Evolutionary conservation across 2,113 vertebrate genomes (phyloP).

Genomic region (Lipotes vexillifer): DNA sequence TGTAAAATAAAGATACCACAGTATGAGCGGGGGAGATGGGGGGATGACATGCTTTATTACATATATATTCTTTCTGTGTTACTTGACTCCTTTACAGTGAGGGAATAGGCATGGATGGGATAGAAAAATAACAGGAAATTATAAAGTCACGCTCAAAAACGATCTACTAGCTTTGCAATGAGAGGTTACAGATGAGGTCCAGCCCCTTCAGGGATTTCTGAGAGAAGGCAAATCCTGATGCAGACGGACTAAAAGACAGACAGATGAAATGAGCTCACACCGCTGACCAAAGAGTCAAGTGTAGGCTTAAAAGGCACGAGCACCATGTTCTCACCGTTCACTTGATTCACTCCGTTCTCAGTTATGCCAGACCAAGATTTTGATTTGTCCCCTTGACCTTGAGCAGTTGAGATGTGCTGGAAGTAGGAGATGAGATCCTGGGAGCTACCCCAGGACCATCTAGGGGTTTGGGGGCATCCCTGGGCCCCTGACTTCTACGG

Average conservation of each 20-base stretch:
- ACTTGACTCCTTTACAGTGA: not conserved
- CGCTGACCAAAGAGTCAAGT: not conserved
- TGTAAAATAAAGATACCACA: not conserved
- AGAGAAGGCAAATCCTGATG: not conserved
- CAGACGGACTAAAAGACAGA: conserved; percentile 20
- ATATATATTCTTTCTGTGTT: not conserved
- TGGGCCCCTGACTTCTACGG: not conserved
- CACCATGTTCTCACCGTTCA: accelerated
- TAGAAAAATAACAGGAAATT: not conserved
- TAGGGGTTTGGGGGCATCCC: not conserved
- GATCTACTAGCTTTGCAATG: not conserved
- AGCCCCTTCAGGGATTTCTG: not conserved
- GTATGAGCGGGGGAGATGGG: not conserved
- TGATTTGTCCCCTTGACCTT: conserved; percentile 65
- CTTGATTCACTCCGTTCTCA: not conserved
- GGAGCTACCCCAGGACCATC: not conserved
- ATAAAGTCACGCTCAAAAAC: not conserved
- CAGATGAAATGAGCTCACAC: not conserved
- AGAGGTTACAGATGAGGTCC: not conserved
- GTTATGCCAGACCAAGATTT: not conserved
- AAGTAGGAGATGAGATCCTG: not conserved
- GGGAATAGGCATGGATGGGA: not conserved
- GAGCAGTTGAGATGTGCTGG: not conserved
- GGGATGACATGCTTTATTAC: not conserved
- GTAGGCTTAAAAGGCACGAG: not conserved